Conservation (phyloP, 2,888 invertebrate species). For the Ephialtes manifestator region DNA sequence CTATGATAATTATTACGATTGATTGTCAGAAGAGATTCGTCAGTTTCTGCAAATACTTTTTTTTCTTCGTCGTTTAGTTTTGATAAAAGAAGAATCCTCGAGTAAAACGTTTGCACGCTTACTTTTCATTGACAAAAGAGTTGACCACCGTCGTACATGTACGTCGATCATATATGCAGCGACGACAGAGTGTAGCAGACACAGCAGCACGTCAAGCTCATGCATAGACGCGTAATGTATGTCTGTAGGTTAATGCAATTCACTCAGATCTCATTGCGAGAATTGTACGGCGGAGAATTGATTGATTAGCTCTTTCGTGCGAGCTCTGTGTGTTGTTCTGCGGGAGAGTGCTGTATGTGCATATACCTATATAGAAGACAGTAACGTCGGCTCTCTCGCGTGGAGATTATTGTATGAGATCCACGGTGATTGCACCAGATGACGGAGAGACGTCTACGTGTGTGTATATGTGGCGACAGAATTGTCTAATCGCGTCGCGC, state of each 20-base stretch:
- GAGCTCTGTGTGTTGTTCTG: conserved; percentile 60
- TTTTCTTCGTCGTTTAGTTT: not conserved
- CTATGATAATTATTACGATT: not conserved
- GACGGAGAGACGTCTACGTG: conserved; percentile 30
- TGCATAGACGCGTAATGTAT: conserved; percentile 82
- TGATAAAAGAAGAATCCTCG: conserved; percentile 28
- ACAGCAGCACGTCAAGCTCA: conserved; percentile 72
- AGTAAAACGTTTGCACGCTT: conserved; percentile 47
- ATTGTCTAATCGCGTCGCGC: conserved; percentile 68
- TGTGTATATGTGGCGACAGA: conserved; percentile 45
- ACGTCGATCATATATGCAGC: conserved; percentile 55
- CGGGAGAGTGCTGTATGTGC: conserved; percentile 27
- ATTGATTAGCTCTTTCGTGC: conserved; percentile 84
- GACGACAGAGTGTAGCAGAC: conserved; percentile 52
- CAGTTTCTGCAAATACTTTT: not conserved
- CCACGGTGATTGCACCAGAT: conserved; percentile 63
- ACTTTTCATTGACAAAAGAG: conserved; percentile 61
- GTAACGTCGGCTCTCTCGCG: conserved; percentile 45
- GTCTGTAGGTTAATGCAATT: conserved; percentile 86
- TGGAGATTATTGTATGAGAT: conserved; percentile 63
- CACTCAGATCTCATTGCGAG: conserved; percentile 84
- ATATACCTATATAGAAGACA: conserved; percentile 14
- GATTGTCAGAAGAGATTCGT: not conserved
- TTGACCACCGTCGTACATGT: conserved; percentile 63
- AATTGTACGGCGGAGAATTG: conserved; percentile 83